phyloP scores from a whole-genome alignment of 2,113 vertebrate genomes.

The Hippocampus guttulatus region DNA sequence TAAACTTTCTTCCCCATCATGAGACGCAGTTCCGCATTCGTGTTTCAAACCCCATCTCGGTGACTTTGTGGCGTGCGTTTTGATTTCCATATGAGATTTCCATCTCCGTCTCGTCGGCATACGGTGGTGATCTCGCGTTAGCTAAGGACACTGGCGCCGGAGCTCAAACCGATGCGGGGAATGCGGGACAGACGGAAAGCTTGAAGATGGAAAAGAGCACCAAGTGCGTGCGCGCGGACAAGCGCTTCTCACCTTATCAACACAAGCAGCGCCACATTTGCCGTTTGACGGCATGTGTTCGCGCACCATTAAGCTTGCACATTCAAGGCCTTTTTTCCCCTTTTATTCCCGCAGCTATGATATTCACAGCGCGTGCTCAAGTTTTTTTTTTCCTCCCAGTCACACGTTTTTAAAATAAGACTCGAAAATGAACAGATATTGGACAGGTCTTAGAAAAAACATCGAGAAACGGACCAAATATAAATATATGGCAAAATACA shows the following conservation, averaged over 20 bases:
- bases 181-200: too few species aligned
- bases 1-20: too few species aligned
- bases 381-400: too few species aligned
- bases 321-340: conserved; percentile 28
- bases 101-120: neutral
- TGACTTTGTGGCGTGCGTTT: too few species aligned
- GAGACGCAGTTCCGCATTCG: too few species aligned
- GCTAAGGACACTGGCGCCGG: neutral
- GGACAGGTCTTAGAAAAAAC: too few species aligned
- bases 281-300: conserved; percentile 39
- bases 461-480: too few species aligned
- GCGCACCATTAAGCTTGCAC: conserved; percentile 16
- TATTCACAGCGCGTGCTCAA: neutral
- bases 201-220: neutral
- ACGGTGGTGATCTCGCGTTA: neutral
- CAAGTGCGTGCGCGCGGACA: neutral
- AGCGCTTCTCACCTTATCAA: conserved; percentile 47
- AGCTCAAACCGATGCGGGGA: neutral
- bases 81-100: too few species aligned
- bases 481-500: neutral
- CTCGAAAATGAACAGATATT: too few species aligned
- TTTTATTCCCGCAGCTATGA: neutral
- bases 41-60: too few species aligned
- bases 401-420: too few species aligned
- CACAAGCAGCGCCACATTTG: conserved; percentile 39